Conservation (phyloP, 1,140 invertebrate genomes). For the Wiebesia pumilae region DNA sequence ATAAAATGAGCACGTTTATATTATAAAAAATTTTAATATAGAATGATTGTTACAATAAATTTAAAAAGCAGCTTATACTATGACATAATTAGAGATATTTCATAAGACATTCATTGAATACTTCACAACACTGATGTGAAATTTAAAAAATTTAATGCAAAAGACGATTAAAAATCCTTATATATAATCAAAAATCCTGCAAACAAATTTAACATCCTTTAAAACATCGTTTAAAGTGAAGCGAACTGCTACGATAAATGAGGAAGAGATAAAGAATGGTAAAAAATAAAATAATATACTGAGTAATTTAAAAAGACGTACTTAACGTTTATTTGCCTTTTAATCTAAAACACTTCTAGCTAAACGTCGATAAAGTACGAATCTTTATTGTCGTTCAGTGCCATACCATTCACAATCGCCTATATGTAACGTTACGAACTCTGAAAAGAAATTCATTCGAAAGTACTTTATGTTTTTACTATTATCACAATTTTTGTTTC, state of each 20-base stretch:
- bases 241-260: constrained; percentile 4
- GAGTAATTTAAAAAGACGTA: not conserved
- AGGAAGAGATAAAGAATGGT: not conserved
- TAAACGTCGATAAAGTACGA: not conserved
- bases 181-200: not conserved
- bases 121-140: not conserved
- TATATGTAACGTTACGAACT: not conserved
- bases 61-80: not conserved
- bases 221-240: not conserved
- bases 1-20: not conserved
- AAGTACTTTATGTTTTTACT: too few relatives aligned
- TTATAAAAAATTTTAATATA: not conserved
- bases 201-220: not conserved
- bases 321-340: not conserved
- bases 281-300: not conserved
- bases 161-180: not conserved
- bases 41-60: too few relatives aligned
- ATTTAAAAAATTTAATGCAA: not conserved
- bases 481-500: too few relatives aligned
- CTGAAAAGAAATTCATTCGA: not conserved
- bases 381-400: not conserved
- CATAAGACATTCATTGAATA: too few relatives aligned
- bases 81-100: not conserved
- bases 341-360: not conserved
- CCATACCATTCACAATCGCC: not conserved